These are phyloP conservation scores for Leguminivora glycinivorella DNA, from an alignment of 1,140 invertebrate genomes.

Conservation along the genomic window DNA sequence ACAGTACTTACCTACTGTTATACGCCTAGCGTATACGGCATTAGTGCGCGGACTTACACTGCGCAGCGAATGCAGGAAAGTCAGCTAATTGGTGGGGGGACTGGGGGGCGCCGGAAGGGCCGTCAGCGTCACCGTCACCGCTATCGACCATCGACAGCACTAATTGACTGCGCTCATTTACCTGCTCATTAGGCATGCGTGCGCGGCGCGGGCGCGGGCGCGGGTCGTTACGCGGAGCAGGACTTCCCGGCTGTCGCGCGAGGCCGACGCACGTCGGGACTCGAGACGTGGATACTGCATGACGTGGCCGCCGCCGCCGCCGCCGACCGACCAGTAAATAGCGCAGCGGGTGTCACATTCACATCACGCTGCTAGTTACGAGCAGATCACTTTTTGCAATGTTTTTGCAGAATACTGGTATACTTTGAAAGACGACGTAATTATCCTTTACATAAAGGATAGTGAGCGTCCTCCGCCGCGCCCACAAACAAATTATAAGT, in stretches of 20 bases:
- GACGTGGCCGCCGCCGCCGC: neutral
- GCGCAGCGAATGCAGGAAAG: neutral
- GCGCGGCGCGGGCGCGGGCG: neutral
- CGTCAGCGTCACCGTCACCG: neutral
- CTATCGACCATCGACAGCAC: neutral
- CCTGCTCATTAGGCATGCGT: conserved; percentile 13
- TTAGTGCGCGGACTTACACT: neutral
- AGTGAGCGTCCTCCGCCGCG: too few relatives aligned
- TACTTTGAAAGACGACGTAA: too few relatives aligned
- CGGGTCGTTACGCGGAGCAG: neutral
- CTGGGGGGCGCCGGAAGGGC: neutral
- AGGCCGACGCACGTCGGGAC: too few relatives aligned
- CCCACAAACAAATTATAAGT: too few relatives aligned
- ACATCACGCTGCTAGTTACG: neutral
- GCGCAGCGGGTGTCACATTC: neutral
- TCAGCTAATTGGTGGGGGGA: neutral
- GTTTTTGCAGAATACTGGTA: neutral
- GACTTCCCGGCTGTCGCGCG: neutral
- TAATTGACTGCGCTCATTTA: conserved; percentile 16
- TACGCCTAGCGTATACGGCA: neutral
- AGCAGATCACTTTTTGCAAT: neutral
- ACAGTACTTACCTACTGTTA: neutral
- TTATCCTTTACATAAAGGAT: too few relatives aligned
- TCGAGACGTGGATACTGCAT: neutral
- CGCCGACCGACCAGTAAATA: neutral